Percentiles rank a stretch among this genome's conserved stretches.
Conservation (phyloP, 2,113 vertebrate species). For the Nibea albiflora region DNA sequence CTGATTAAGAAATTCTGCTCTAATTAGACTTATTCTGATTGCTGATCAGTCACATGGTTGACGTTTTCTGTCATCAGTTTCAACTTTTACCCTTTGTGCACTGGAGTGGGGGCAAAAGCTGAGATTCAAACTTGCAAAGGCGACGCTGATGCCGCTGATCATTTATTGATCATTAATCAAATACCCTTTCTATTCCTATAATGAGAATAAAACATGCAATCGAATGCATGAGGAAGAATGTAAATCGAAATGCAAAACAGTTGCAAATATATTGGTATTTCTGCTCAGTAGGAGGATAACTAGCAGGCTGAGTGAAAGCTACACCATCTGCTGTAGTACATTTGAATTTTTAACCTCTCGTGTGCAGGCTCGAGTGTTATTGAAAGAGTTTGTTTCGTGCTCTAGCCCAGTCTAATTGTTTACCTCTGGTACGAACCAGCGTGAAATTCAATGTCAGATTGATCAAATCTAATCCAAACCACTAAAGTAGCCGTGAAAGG, state of each 20-base stretch:
- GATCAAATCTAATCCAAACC: not conserved
- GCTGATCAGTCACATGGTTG: conserved; percentile 53
- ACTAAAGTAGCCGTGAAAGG: not conserved
- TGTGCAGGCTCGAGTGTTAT: not conserved
- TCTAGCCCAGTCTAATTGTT: not conserved
- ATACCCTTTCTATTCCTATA: not conserved
- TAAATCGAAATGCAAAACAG: conserved; percentile 36
- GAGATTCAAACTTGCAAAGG: conserved; percentile 3
- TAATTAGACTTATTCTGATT: conserved; percentile 41
- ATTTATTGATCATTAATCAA: not conserved
- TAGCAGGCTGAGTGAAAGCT: not conserved
- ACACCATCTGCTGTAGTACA: not conserved
- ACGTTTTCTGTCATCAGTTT: conserved; percentile 53
- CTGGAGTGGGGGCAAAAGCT: conserved; percentile 9
- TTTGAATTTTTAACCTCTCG: conserved; percentile 7
- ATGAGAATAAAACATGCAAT: not conserved
- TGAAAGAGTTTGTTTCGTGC: not conserved
- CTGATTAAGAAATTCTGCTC: conserved; percentile 25
- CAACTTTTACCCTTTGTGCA: conserved; percentile 20
- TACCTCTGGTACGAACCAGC: not conserved
- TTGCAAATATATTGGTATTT: conserved; percentile 22
- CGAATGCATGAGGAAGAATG: not conserved
- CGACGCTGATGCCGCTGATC: not conserved
- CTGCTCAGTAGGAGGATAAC: conserved; percentile 5
- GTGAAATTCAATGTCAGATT: conserved; percentile 1